Base-by-base conservation (phyloP, 2,113 vertebrate genomes). In the Mastomys coucha region DNA sequence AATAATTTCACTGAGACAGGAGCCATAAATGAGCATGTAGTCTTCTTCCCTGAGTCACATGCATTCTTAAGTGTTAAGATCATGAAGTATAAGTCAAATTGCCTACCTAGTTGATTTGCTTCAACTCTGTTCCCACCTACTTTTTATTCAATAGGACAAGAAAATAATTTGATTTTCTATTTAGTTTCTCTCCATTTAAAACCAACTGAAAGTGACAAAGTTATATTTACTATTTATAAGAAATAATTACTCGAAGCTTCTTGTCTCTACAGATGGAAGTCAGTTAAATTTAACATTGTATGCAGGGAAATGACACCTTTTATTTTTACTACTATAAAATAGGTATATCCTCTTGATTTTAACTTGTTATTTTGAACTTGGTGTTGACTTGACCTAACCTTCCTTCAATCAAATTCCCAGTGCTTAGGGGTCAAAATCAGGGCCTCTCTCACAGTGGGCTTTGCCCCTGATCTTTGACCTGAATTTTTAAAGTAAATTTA, bases 311-410 rank as follows among this genome's bases (percentile, higher is more conserved):
- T 84, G 82, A 95, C 53, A 33, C 56, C 24, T 92, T 88, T 63
- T 92, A 76, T 88, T 84, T 53, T 63, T 92, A 81, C 81, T 33
- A 9, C 8, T 91, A 2, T 13, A 89, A 88, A 67, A 45, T 77
- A 77, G 49, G 17, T 26, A 88, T 33, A 85, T 56, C 58, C 28
- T 4, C 53, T 82, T 87, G 26, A 75, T 94, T 94, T 92, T 14
- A 97, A 42, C 80, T 95, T 51, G 16, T 26, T 81, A 77, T 89
- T 82, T 94, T 72, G 65, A 91, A 82, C 26, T 94, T 88, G 31
- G 75, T 92, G 75, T 88, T 81, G 39, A 51, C 63, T 12, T 96
- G 76, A 78, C 24, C 45, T 28, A 51, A 58, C 17, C 39, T 58
- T 80, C 17, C 39, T n/a, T 1, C 49, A 72, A 7, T 36, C 22